These are phyloP conservation scores for Drosophila eugracilis DNA, from an alignment of 1,140 invertebrate genomes.

Conservation along the genomic window DNA sequence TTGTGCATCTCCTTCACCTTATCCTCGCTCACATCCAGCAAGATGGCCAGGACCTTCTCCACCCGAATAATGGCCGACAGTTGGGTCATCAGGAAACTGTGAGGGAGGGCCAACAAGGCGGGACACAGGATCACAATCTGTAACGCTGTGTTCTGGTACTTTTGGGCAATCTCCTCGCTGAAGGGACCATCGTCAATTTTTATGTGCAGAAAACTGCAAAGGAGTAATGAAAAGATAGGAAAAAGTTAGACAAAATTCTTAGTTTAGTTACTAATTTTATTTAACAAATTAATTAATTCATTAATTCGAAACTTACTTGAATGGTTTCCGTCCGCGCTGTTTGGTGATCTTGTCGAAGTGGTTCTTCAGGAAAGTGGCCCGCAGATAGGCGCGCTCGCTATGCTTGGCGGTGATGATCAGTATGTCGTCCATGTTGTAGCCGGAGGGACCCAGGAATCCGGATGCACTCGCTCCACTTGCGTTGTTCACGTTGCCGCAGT, in stretches of 20 bases:
- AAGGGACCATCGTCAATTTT: conserved; percentile 89
- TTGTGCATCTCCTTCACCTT: conserved; percentile 88
- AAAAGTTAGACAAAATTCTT: neutral
- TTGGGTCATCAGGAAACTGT: conserved; percentile 86
- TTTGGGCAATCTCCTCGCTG: conserved; percentile 86
- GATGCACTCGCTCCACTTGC: conserved; percentile 60
- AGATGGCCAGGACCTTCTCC: conserved; percentile 91
- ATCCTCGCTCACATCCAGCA: conserved; percentile 90
- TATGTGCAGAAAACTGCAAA: conserved; percentile 89
- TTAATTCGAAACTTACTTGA: conserved; percentile 86
- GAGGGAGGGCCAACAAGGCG: conserved; percentile 88
- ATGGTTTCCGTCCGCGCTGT: conserved; percentile 89
- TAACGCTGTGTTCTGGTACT: conserved; percentile 88
- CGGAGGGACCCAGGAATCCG: conserved; percentile 56
- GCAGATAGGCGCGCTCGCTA: conserved; percentile 90
- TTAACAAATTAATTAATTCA: neutral
- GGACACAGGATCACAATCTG: conserved; percentile 93
- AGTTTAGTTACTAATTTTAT: neutral
- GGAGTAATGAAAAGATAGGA: neutral
- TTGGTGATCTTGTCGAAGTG: conserved; percentile 93
- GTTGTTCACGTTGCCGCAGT: conserved; percentile 83
- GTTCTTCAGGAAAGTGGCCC: conserved; percentile 92
- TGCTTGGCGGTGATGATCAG: conserved; percentile 91
- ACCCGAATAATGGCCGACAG: conserved; percentile 88
- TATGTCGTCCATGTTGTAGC: conserved; percentile 91